Base-by-base conservation (phyloP, 2,888 invertebrate species). In the Rapana venosa region DNA sequence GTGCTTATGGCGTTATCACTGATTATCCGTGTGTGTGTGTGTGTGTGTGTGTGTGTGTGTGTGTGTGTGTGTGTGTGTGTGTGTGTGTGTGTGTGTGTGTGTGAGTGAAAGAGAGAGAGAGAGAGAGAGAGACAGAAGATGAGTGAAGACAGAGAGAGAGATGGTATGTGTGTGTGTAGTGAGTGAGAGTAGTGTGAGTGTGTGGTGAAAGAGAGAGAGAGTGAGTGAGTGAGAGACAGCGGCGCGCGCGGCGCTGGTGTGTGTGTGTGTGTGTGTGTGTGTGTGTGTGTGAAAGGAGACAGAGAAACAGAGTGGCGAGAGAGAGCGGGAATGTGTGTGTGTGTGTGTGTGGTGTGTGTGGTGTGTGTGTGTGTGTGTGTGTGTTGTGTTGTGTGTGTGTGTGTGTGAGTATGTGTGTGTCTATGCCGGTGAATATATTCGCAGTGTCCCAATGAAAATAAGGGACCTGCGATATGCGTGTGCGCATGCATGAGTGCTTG, bases 1-100 rank as follows among this genome's bases (percentile, higher is more conserved):
- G 47, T 47, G 47, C 47, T 8, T 8, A 47, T 47, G 47, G 2
- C 8, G 47, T 47, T 47, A 47, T 47, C 47, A 47, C 47, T 5
- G 47, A n/a, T 17, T 66, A 66, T 74, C n/a, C 30, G 74, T n/a
- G 17, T 32, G 77, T 1, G 32, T 79, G 17, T 32, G 77, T 79
- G 32, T 32, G 35, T 79, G 32, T 32, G 77, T 79, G 32, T 11
- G 32, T 79, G 77, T 32, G 30, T 30, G 77, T 15, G 77, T 79
- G 77, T 15, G 77, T 79, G 77, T 15, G 77, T 79, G 35, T 15
- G 77, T 79, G 77, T 20, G 77, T 79, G 77, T 20, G 77, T 79
- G 77, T 32, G 77, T 77, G 77, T 77, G 77, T 77, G 77, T 77
- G n/a, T 79, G 77, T 79, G 77, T 79, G 77, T 79, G 77, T 79